phyloP scores from a whole-genome alignment of 2,797 vertebrate genomes.

The Silurus aristotelis region DNA sequence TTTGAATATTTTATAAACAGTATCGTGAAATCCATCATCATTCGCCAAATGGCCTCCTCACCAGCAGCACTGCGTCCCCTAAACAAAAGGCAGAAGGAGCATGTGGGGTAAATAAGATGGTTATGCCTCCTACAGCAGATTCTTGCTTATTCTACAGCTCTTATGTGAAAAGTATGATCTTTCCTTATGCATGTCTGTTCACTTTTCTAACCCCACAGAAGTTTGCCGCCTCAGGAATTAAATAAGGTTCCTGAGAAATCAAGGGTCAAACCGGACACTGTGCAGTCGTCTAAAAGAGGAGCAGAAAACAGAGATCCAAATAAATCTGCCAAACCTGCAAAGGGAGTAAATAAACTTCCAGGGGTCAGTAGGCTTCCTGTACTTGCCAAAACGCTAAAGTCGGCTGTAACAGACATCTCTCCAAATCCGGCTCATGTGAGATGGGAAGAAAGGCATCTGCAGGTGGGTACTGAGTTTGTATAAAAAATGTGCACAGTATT shows the following conservation, averaged over 20 bases:
- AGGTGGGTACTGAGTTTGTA: slow-evolving; percentile 61
- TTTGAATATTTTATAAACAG: slow-evolving; percentile 20
- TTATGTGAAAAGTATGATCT: neutral
- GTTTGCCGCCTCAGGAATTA: slow-evolving; percentile 59
- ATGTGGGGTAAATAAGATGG: slow-evolving; percentile 47
- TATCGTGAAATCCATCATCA: slow-evolving; percentile 11
- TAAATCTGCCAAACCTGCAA: slow-evolving; percentile 47
- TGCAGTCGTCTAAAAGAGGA: slow-evolving; percentile 46
- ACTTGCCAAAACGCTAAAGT: slow-evolving; percentile 67
- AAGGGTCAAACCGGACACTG: slow-evolving; percentile 55
- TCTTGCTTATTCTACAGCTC: neutral
- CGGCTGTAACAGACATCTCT: slow-evolving; percentile 57
- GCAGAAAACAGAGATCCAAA: slow-evolving; percentile 71
- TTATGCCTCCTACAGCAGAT: no score
- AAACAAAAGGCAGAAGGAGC: slow-evolving; percentile 62
- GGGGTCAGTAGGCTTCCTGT: slow-evolving; percentile 74
- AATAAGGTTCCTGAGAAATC: slow-evolving; percentile 58
- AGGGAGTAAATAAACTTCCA: slow-evolving; percentile 43
- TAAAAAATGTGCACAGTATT: neutral
- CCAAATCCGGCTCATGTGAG: slow-evolving; percentile 55
- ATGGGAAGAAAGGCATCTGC: slow-evolving; percentile 73
- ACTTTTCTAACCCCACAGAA: slow-evolving; percentile 54
- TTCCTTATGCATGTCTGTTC: neutral
- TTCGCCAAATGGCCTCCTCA: slow-evolving; percentile 66
- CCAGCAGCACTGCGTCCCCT: slow-evolving; percentile 64